Conservation (phyloP, 2,888 invertebrate species). For the Rhamnusium bicolor region DNA sequence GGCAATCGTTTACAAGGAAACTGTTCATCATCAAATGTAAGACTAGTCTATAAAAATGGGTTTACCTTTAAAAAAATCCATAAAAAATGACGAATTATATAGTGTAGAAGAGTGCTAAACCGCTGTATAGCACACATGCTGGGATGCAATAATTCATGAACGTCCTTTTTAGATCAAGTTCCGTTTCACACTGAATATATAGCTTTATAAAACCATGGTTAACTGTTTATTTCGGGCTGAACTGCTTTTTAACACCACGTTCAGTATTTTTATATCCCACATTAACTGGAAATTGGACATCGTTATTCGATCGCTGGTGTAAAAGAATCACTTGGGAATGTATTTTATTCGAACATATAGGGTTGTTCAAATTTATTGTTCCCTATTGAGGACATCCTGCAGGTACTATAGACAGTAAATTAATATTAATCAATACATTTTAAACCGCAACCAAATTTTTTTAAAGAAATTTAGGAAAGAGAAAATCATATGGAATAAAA, state of each 20-base stretch:
- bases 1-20: slow-evolving; percentile 15
- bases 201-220: slow-evolving; percentile 31
- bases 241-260: slow-evolving; percentile 28
- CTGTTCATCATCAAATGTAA: slow-evolving; percentile 29
- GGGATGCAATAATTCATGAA: slow-evolving; percentile 34
- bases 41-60: slow-evolving; percentile 22
- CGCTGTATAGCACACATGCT: slow-evolving; percentile 25
- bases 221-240: slow-evolving; percentile 30
- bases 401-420: not conserved
- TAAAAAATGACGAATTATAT: slow-evolving; percentile 47
- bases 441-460: too few relatives aligned
- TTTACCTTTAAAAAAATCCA: slow-evolving; percentile 42
- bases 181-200: slow-evolving; percentile 27
- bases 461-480: too few relatives aligned
- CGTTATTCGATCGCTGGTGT: slow-evolving; percentile 20
- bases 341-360: slow-evolving; percentile 18
- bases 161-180: slow-evolving; percentile 33
- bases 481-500: too few relatives aligned
- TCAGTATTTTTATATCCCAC: slow-evolving; percentile 24
- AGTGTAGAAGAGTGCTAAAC: slow-evolving; percentile 22
- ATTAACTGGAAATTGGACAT: slow-evolving; percentile 31
- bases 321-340: slow-evolving; percentile 23
- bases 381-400: not conserved
- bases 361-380: slow-evolving; percentile 17
- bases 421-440: not conserved